A percentile compares a stretch with the other conserved stretches of the same genome.
These are phyloP conservation scores for Capitella teleta DNA, from an alignment of 1,140 invertebrate genomes.

Conservation along the genomic window DNA sequence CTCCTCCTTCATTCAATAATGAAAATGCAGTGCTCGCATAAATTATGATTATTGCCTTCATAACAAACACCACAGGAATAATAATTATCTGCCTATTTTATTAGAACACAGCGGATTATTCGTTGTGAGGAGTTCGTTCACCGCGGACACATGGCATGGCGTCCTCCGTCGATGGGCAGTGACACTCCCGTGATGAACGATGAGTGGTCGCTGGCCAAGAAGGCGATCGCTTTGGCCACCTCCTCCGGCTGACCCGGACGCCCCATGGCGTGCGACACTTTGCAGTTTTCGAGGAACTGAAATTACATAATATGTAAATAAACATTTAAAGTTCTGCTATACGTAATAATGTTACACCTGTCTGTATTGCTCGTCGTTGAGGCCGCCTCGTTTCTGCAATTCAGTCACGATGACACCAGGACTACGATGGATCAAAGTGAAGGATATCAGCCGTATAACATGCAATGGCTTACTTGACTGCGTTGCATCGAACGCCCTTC, in stretches of 20 bases:
- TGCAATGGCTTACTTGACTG: too few relatives aligned
- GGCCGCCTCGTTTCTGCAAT: conserved; percentile 57
- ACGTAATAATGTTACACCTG: conserved; percentile 25
- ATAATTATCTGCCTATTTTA: too few relatives aligned
- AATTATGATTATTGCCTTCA: too few relatives aligned
- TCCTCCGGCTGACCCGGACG: conserved; percentile 62
- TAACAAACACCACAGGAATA: too few relatives aligned
- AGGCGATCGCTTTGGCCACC: conserved; percentile 70
- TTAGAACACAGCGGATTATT: too few relatives aligned
- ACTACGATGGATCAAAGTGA: too few relatives aligned
- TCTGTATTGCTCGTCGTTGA: conserved; percentile 54
- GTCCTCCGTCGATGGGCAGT: conserved; percentile 70
- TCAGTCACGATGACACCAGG: conserved; percentile 66
- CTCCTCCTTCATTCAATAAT: too few relatives aligned
- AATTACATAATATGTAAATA: conserved; percentile 1
- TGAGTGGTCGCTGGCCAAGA: conserved; percentile 65
- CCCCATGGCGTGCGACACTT: conserved; percentile 68
- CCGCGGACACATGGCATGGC: conserved; percentile 64
- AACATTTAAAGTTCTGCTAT: not conserved
- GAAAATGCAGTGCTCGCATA: too few relatives aligned
- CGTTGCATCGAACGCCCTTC: too few relatives aligned
- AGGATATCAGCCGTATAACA: too few relatives aligned
- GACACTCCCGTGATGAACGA: conserved; percentile 71
- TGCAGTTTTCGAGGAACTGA: conserved; percentile 59
- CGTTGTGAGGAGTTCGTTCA: conserved; percentile 40